phyloP scores from a whole-genome alignment of 2,113 vertebrate genomes.

The Hiodon alosoides region DNA sequence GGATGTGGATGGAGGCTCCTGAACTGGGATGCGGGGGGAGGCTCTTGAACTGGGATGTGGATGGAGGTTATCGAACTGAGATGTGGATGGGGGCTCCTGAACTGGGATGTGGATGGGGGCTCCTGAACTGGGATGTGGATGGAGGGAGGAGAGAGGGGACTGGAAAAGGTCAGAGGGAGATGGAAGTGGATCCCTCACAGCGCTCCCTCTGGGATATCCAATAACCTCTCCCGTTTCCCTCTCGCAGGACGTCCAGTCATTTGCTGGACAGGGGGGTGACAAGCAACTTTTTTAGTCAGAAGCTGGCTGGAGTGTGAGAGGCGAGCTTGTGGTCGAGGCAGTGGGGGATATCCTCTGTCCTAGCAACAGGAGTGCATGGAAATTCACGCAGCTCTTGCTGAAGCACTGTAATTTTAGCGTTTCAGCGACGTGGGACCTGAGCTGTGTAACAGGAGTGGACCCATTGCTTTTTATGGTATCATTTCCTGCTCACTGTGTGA shows the following conservation, averaged over 20 bases:
- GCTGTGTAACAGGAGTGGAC: conserved; percentile 54
- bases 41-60: too few relatives aligned
- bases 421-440: conserved; percentile 48
- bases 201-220: conserved; percentile 63
- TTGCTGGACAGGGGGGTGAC: conserved; percentile 74
- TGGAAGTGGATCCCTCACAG: conserved; percentile 55
- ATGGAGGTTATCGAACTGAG: too few relatives aligned
- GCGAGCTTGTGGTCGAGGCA: conserved; percentile 49
- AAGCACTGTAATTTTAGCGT: conserved; percentile 53
- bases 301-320: conserved; percentile 59
- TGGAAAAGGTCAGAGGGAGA: conserved; percentile 51
- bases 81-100: too few relatives aligned
- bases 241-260: conserved; percentile 59
- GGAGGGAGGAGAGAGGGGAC: not conserved
- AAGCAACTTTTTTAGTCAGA: conserved; percentile 64
- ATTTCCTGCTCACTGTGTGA: conserved; percentile 65
- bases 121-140: not conserved
- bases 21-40: too few relatives aligned
- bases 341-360: conserved; percentile 62
- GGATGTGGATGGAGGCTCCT: too few relatives aligned
- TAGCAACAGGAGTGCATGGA: conserved; percentile 68
- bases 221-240: conserved; percentile 66
- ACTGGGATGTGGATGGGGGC: conserved; percentile 24
- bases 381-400: conserved; percentile 42
- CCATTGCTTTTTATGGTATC: conserved; percentile 61